Evolutionary conservation across 2,888 invertebrate genomes (phyloP), one percentile per base, ranked within the genome.

Genomic region (Xanthostigma xanthostigma): DNA sequence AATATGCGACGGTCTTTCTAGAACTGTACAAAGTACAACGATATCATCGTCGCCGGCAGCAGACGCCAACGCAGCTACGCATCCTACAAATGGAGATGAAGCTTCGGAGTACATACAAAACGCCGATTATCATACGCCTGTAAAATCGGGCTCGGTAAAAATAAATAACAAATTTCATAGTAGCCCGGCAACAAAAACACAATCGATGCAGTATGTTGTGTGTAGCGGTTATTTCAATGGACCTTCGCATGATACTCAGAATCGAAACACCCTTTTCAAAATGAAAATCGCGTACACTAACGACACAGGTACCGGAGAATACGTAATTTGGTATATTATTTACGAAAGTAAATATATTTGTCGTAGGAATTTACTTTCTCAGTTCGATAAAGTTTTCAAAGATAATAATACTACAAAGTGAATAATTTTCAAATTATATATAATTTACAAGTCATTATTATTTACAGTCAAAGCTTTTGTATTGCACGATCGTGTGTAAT

Each of bases 231-330:
- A 39, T 12, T 33, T 48, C 6, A 34, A 33, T 14, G 27, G 17
- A 11, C 11, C 17, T n/a, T 2, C 13, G 6, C 33, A 27, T 6
- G 27, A 27, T 27, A 27, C 27, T 27, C 27, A 27, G 27, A 75
- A 73, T 55, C 80, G 79, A 78, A 72, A 71, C 52, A 66, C 78
- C 48, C 75, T 75, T 43, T 78, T 78, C 58, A 79, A 76, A 59
- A 61, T 80, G 45, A 77, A 78, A 62, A 72, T 79, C 12, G 76
- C 76, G 34, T 81, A 78, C 61, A 74, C 73, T 0, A 69, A 70
- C 51, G 71, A 73, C 49, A 70, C 69, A 9, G 71, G 72, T 59
- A 58, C 69, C 49, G 73, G 73, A 14, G 75, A 77, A 57, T 75
- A 73, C 56, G 71, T 73, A 8, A 75, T 81, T 56, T 77, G 78